phyloP scores from a whole-genome alignment of 1,140 invertebrate species.

The Physella acuta region DNA sequence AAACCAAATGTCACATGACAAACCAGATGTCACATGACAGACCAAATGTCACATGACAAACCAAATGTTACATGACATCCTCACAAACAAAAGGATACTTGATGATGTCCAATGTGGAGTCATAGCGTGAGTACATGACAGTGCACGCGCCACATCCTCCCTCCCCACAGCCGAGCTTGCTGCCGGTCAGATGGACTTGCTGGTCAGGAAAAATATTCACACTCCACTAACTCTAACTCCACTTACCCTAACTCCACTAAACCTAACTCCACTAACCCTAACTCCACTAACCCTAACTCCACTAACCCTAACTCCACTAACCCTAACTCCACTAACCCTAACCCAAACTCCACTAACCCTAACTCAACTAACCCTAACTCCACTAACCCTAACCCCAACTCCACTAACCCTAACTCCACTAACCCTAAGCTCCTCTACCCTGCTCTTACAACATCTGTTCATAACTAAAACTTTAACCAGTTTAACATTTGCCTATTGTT shows the following conservation, averaged over 20 bases:
- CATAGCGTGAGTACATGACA: conserved; percentile 66
- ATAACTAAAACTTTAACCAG: too few species aligned
- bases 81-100: conserved; percentile 31
- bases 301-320: too few species aligned
- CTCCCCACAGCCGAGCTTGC: conserved; percentile 75
- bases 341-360: not conserved
- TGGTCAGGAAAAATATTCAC: not conserved
- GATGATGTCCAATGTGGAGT: conserved; percentile 22
- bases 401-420: not conserved
- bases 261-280: not conserved
- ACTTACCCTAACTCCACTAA: not conserved
- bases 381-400: too few species aligned
- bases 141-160: conserved; percentile 83
- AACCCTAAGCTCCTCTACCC: not conserved
- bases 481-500: too few species aligned
- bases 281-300: too few species aligned
- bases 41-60: not conserved
- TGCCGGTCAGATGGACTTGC: conserved; percentile 68
- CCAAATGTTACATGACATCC: not conserved
- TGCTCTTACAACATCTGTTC: not conserved
- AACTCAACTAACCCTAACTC: not conserved
- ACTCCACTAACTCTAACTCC: not conserved
- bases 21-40: too few species aligned
- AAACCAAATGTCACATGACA: not conserved
- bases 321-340: too few species aligned